These are phyloP conservation scores for Drosophila parthenogenetica DNA, from an alignment of 2,888 invertebrate species.

Conservation along the genomic window DNA sequence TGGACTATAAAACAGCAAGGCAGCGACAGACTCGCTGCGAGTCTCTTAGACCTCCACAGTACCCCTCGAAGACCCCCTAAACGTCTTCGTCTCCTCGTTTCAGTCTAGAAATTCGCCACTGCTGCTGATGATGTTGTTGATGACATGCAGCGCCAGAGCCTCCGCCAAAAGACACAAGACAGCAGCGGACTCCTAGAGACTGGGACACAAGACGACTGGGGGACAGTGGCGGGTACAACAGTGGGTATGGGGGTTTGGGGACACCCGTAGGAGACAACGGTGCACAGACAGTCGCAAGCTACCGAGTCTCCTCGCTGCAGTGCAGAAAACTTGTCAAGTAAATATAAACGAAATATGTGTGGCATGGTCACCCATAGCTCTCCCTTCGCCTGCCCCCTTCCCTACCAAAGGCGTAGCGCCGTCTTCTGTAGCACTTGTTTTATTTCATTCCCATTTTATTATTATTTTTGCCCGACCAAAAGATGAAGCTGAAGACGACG, in stretches of 20 bases:
- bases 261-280: constrained; percentile 13
- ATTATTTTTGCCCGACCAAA: constrained; percentile 64
- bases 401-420: not conserved
- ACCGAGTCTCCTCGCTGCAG: not conserved
- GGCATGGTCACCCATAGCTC: constrained; percentile 66
- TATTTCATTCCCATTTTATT: constrained; percentile 77
- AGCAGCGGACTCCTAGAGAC: constrained; percentile 6
- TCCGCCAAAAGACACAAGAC: constrained; percentile 58
- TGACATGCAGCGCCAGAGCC: constrained; percentile 72
- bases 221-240: no score
- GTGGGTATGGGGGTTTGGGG: no score
- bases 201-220: no score
- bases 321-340: constrained; percentile 74
- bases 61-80: constrained; percentile 21
- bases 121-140: constrained; percentile 75
- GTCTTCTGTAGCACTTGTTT: constrained; percentile 55
- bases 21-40: constrained; percentile 11
- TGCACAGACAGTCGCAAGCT: constrained; percentile 18
- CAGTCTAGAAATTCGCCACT: constrained; percentile 20
- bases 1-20: constrained; percentile 73
- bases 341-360: constrained; percentile 72
- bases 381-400: not conserved
- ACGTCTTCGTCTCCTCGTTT: no score
- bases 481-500: constrained; percentile 38
- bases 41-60: constrained; percentile 25